Conservation (phyloP, 2,888 invertebrate genomes). For the Cylindroiulus punctatus region DNA sequence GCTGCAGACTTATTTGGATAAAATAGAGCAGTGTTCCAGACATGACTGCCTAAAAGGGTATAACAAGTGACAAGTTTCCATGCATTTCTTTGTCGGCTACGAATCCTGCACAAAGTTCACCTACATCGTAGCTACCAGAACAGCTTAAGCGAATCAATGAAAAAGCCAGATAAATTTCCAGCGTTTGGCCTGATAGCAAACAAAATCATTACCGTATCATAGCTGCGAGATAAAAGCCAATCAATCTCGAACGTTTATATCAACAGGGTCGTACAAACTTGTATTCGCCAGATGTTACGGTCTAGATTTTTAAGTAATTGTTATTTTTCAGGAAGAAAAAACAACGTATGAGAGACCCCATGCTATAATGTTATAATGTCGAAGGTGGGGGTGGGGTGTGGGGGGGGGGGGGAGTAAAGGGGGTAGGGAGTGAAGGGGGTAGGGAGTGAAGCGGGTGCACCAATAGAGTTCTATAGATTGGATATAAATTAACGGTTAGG, state of each 20-base stretch:
- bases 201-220: constrained; percentile 38
- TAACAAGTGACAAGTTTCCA: too few species aligned
- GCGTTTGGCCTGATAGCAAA: background rate
- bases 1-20: too few species aligned
- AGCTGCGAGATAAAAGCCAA: constrained; percentile 28
- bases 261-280: too few species aligned
- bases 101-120: background rate
- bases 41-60: too few species aligned
- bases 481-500: background rate
- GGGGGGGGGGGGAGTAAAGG: too few species aligned
- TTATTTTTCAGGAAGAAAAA: background rate
- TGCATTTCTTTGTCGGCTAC: background rate
- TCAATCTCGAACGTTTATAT: constrained; percentile 15
- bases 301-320: background rate
- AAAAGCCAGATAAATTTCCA: background rate
- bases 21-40: too few species aligned
- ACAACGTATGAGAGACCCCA: background rate
- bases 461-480: background rate
- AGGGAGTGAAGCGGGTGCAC: too few species aligned
- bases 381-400: background rate
- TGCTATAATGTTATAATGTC: background rate
- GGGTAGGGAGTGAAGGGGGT: too few species aligned
- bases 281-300: constrained; percentile 29
- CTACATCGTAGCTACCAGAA: background rate
- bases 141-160: constrained; percentile 32